Conservation (phyloP, 2,888 invertebrate genomes). For the Neria commutata region DNA sequence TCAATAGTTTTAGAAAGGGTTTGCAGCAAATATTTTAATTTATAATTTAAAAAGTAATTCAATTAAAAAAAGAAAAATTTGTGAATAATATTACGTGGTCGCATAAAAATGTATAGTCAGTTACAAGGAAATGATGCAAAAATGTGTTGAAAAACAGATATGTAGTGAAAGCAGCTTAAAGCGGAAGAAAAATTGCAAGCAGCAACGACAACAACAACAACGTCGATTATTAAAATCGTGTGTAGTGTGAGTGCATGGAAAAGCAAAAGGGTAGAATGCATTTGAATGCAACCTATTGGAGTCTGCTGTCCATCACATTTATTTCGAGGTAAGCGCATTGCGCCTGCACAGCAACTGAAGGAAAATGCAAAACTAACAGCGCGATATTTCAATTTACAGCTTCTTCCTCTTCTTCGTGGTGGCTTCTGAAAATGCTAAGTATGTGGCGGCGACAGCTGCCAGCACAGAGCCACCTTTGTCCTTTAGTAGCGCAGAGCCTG, state of each 20-base stretch:
- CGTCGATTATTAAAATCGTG: background rate
- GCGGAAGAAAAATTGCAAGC: background rate
- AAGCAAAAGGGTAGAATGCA: conserved; percentile 31
- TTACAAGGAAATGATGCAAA: background rate
- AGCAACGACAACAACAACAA: background rate
- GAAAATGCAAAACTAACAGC: background rate
- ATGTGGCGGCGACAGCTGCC: conserved; percentile 17
- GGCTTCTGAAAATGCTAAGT: conserved; percentile 34
- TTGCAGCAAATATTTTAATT: background rate
- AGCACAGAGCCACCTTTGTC: conserved; percentile 12
- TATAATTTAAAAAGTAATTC: background rate
- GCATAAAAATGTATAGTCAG: background rate
- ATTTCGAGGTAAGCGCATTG: conserved; percentile 34
- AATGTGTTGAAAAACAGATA: background rate
- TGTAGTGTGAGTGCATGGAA: background rate
- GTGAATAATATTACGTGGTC: too few species aligned
- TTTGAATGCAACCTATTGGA: conserved; percentile 29
- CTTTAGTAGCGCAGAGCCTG: background rate
- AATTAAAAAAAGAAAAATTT: background rate
- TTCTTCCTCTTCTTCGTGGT: conserved; percentile 35
- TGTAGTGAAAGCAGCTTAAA: background rate
- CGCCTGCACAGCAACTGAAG: background rate
- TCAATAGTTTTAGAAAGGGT: background rate
- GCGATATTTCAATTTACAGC: conserved; percentile 23
- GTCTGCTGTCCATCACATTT: conserved; percentile 32